Percentiles rank a stretch among this genome's conserved stretches.
phyloP scores from a whole-genome alignment of 2,888 invertebrate genomes.

The Latrodectus hesperus region DNA sequence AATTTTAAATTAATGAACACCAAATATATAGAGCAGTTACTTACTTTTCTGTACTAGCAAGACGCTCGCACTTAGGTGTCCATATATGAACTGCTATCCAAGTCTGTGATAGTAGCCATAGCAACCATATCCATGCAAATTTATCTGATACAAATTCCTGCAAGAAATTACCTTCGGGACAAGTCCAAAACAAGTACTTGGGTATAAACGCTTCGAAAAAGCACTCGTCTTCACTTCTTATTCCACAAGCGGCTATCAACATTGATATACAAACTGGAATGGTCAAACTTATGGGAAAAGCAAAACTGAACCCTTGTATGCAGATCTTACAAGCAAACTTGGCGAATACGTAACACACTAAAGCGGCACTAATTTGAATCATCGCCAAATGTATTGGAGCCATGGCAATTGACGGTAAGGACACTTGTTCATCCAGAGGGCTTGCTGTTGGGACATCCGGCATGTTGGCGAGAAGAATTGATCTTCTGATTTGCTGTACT shows the following conservation, averaged over 20 bases:
- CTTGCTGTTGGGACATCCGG: conserved; percentile 65
- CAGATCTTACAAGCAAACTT: conserved; percentile 78
- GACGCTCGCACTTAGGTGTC: conserved; percentile 97
- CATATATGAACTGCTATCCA: conserved; percentile 98
- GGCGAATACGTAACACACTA: conserved; percentile 76
- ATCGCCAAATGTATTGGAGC: conserved; percentile 74
- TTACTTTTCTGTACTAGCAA: conserved; percentile 93
- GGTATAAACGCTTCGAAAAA: conserved; percentile 70
- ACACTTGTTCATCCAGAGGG: conserved; percentile 58
- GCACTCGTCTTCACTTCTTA: conserved; percentile 72
- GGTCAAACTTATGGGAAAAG: conserved; percentile 75
- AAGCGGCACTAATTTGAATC: conserved; percentile 73
- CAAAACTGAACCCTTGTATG: conserved; percentile 77
- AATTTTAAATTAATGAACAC: background rate
- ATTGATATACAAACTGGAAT: conserved; percentile 74
- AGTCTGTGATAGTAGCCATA: conserved; percentile 94
- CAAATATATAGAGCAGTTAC: background rate
- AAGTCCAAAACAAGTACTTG: conserved; percentile 82
- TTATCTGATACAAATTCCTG: conserved; percentile 88
- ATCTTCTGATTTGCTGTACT: conserved; percentile 54
- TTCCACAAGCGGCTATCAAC: conserved; percentile 72
- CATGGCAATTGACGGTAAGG: conserved; percentile 47
- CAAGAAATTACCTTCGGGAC: conserved; percentile 87
- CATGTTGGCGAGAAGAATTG: conserved; percentile 35
- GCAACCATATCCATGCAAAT: conserved; percentile 94